These are phyloP conservation scores for Eriosoma lanigerum DNA, from an alignment of 1,140 invertebrate species.

Conservation along the genomic window DNA sequence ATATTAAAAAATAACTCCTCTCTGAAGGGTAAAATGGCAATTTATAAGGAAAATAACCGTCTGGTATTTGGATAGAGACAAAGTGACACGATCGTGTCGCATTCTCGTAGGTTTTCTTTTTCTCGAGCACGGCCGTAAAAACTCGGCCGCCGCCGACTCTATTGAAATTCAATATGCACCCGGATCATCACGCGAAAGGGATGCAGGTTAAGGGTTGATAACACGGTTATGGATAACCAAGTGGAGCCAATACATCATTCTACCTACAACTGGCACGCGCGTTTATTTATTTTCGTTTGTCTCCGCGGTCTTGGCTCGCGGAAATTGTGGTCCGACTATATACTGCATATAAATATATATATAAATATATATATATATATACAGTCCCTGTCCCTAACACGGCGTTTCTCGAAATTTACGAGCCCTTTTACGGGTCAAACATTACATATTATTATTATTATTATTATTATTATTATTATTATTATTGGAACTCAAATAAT, in stretches of 20 bases:
- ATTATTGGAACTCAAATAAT: constrained; percentile 34
- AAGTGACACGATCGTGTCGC: constrained; percentile 8
- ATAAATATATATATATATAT: too few species aligned
- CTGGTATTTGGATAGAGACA: background rate
- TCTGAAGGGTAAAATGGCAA: background rate
- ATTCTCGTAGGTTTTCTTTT: background rate
- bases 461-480: too few species aligned
- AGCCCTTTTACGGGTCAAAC: background rate
- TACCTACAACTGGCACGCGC: background rate
- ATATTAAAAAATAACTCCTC: background rate
- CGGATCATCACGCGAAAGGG: background rate
- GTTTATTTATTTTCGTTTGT: constrained; percentile 16
- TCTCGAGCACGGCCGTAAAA: background rate
- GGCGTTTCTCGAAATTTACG: background rate
- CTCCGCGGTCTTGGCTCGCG: background rate
- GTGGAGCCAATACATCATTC: constrained; percentile 12
- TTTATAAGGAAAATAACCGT: background rate
- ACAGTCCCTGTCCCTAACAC: too few species aligned
- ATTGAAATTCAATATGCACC: constrained; percentile 20
- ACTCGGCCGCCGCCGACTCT: background rate
- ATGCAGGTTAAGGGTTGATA: too few species aligned
- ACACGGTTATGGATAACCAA: constrained; percentile 26
- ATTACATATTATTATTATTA: background rate
- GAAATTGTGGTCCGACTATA: background rate
- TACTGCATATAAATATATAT: too few species aligned